Conservation (phyloP, 30 jellyfish, hydroid and myxozoan genomes). For the Cassiopea andromeda region DNA sequence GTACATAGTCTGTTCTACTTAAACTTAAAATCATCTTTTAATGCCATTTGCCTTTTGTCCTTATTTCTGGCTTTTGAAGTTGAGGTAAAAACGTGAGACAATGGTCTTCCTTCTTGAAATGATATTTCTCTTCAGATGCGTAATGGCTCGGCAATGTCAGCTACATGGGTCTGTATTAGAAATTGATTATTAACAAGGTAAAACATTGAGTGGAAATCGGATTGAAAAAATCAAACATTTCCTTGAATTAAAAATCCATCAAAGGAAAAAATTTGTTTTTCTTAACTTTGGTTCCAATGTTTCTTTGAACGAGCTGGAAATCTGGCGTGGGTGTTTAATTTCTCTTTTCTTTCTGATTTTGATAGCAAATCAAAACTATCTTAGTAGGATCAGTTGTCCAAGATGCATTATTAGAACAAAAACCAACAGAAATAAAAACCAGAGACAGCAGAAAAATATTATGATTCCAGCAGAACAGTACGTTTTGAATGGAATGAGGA, state of each 20-base stretch:
- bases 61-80: slow-evolving; percentile 47
- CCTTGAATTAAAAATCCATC: slow-evolving; percentile 28
- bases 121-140: slow-evolving; percentile 3
- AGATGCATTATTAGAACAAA: not conserved
- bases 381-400: not conserved
- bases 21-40: slow-evolving; percentile 11
- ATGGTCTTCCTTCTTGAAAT: slow-evolving; percentile 42
- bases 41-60: slow-evolving; percentile 16
- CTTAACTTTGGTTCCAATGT: not conserved
- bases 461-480: too few species aligned
- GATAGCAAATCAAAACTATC: not conserved
- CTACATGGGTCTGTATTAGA: slow-evolving; percentile 22
- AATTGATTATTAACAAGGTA: not conserved
- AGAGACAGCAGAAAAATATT: too few species aligned
- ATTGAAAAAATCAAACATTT: slow-evolving; percentile 26
- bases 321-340: slow-evolving; percentile 26
- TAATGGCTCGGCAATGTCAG: not conserved
- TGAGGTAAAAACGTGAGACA: not conserved
- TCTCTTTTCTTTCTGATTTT: not conserved
- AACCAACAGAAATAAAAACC: not conserved
- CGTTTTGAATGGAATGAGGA: too few species aligned
- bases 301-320: not conserved
- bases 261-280: slow-evolving; percentile 10
- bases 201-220: slow-evolving; percentile 6
- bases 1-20: slow-evolving; percentile 47